phyloP scores from a whole-genome alignment of 2,888 invertebrate genomes.

The Napeogenes inachia region DNA sequence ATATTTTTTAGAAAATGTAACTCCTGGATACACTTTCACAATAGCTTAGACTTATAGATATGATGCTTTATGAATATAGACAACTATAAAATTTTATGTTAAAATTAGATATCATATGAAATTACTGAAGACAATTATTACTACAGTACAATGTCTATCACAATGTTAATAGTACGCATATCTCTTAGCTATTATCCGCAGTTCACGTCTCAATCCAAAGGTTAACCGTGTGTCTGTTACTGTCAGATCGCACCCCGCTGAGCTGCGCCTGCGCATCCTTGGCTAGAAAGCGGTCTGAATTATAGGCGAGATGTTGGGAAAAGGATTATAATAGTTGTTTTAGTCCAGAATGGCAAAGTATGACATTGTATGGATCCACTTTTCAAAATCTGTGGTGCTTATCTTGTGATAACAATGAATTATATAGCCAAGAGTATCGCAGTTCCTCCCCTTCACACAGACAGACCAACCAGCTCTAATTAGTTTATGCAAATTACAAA shows the following conservation, averaged over 20 bases:
- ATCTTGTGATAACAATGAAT: background rate
- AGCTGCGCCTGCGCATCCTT: conserved; percentile 53
- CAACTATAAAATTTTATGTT: too few species aligned
- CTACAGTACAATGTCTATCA: conserved; percentile 21
- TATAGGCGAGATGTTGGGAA: conserved; percentile 5
- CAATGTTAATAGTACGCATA: conserved; percentile 32
- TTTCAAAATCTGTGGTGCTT: background rate
- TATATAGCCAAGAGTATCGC: background rate
- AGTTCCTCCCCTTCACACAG: too few species aligned
- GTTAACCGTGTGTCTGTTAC: conserved; percentile 75
- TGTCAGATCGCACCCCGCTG: conserved; percentile 74
- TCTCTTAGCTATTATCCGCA: conserved; percentile 61
- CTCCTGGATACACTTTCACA: too few species aligned
- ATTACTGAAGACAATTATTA: conserved; percentile 16
- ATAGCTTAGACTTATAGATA: too few species aligned
- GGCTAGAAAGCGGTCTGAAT: conserved; percentile 29
- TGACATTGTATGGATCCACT: too few species aligned
- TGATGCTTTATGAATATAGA: too few species aligned
- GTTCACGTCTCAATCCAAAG: conserved; percentile 76
- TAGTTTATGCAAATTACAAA: too few species aligned
- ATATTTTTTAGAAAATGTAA: too few species aligned
- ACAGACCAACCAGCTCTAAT: too few species aligned
- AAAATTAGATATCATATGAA: background rate
- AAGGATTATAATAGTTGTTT: background rate
- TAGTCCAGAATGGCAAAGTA: background rate